Evolutionary conservation across 2,797 vertebrate genomes (phyloP).

Genomic region (Scolopax rusticola): DNA sequence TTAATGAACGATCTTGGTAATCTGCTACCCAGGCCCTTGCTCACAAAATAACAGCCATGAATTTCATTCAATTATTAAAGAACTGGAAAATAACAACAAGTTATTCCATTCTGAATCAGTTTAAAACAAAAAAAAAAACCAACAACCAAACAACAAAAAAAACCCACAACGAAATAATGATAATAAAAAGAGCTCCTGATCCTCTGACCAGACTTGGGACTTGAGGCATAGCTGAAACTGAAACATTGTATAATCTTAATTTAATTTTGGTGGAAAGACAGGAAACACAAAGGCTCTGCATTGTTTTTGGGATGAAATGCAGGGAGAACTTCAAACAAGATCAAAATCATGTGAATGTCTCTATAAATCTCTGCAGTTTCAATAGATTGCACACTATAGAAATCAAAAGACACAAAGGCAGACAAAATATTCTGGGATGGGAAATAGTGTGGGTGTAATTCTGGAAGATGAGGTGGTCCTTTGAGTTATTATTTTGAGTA

Average conservation of each 20-base stretch:
- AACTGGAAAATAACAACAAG: not conserved
- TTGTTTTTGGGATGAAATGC: not conserved
- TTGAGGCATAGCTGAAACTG: not conserved
- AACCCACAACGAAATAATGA: not conserved
- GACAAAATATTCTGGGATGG: not conserved
- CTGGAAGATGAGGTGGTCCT: not conserved
- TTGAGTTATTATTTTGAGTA: not conserved
- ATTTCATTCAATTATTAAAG: not conserved
- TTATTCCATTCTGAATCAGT: not conserved
- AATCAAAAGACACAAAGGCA: not conserved
- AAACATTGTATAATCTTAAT: not conserved
- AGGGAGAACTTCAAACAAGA: not conserved
- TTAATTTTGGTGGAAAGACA: not conserved
- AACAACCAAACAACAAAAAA: too few species aligned
- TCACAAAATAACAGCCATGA: not conserved
- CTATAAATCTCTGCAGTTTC: not conserved
- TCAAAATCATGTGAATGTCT: not conserved
- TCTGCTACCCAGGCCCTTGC: not conserved
- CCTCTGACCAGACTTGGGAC: not conserved
- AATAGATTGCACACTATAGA: not conserved
- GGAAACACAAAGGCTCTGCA: not conserved
- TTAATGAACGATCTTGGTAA: not conserved
- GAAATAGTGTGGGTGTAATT: not conserved
- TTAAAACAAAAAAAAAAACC: not conserved
- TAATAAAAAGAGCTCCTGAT: not conserved